Evolutionary conservation across 1,140 invertebrate genomes (phyloP), one percentile per base, ranked within the genome.

Genomic region (Aphelinus atriplicis): DNA sequence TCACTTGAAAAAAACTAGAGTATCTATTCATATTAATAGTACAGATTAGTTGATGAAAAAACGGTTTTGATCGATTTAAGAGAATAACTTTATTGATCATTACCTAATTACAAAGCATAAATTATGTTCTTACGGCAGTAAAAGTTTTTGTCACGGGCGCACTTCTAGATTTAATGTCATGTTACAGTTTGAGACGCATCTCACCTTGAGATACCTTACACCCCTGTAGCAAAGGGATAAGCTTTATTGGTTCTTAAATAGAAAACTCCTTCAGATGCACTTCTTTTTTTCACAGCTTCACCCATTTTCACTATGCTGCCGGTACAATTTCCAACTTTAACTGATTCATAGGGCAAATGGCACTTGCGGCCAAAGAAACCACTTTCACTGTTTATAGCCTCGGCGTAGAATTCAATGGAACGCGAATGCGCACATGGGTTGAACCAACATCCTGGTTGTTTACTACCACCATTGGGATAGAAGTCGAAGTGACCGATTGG

Each of bases 391-490:
- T 26, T 2, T 7, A 84, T 74, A 0, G 81, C 80, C 60, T 82
- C 83, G 0, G 80, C 81, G n/a, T 77, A 83, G 1, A 78, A 57
- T 51, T 78, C 42, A 57, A 70, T 81, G 9, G 78, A 75, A 7
- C 83, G 77, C 2, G 71, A 43, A 60, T 84, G 83, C 4, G 80
- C 80, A 65, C 82, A 84, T 1, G 26, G 51, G 3, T 77, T 69
- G 1, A 42, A 10, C 1, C 80, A 82, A 73, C 94, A 95, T 2
- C 93, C 94, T 4, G 92, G 91, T 81, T 95, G 94, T 5, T 85
- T 78, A 1, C 83, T 85, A 3, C 91, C 92, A 50, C 92, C 92
- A 80, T 94, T 93, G 0, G 89, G 87, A 81, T 89, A 91, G 80
- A 91, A 92, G 77, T 91, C 89, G 10, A 85, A 86, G 80, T 91